Conservation (phyloP, 1,140 invertebrate genomes). For the Apocrypta bakeri region DNA sequence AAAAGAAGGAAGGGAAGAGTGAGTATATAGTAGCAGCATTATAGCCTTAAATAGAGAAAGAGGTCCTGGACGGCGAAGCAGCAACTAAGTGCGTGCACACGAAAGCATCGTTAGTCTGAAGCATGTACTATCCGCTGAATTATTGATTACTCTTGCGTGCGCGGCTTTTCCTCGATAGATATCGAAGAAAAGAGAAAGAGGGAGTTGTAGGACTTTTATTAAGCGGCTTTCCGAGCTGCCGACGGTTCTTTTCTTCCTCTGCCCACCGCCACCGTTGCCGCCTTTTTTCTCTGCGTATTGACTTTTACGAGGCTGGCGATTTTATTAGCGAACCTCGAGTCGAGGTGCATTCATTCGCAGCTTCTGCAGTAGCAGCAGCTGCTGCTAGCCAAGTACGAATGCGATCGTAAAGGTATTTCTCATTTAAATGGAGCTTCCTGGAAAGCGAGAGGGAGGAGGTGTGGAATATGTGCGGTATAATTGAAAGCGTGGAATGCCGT, state of each 20-base stretch:
- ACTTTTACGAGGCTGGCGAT: conserved; percentile 18
- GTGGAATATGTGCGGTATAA: not conserved
- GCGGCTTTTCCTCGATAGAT: not conserved
- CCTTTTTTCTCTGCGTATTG: not conserved
- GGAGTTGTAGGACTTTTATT: conserved; percentile 26
- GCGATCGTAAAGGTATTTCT: conserved; percentile 1
- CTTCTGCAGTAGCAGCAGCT: not conserved
- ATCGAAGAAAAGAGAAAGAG: not conserved
- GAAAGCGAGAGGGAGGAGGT: not conserved
- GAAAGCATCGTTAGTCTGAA: conserved; percentile 19
- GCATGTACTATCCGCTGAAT: conserved; percentile 12
- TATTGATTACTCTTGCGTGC: conserved; percentile 32
- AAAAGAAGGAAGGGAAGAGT: not conserved
- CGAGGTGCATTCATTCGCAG: not conserved
- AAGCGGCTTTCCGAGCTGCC: conserved; percentile 23
- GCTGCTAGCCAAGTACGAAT: not conserved
- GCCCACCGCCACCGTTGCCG: not conserved
- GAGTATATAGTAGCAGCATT: not conserved
- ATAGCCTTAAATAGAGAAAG: not conserved
- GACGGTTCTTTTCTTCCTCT: conserved; percentile 13
- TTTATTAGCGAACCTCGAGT: not conserved
- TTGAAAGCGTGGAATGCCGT: not conserved
- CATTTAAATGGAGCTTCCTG: not conserved
- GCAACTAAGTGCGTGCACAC: conserved; percentile 13
- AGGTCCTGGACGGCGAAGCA: not conserved